Base-by-base conservation (phyloP, 2,888 invertebrate genomes). In the Chaitophorus viminalis region DNA sequence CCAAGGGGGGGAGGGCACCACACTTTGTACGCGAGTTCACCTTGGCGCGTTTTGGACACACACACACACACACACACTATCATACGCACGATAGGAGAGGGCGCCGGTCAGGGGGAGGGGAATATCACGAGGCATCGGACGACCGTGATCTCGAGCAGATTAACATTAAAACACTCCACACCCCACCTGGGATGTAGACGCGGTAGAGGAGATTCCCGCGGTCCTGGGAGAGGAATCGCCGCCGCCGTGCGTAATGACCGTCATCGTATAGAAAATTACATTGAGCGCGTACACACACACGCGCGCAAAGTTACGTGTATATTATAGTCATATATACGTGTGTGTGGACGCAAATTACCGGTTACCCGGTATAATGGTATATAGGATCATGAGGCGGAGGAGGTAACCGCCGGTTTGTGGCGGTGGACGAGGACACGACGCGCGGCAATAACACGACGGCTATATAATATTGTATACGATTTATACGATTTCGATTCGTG, bases 41-140 rank as follows among this genome's bases (percentile, higher is more conserved):
- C 87, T 87, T 87, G 87, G 87, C 72, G 72, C 79, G 60, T 21
- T 25, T 74, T 8, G 68, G 54, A 46, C 25, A 21, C 14, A 46
- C 8, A 8, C 18, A 11, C n/a, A 65, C n/a, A n/a, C n/a, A n/a
- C n/a, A n/a, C n/a, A n/a, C n/a, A n/a, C n/a, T n/a, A n/a, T n/a
- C n/a, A n/a, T n/a, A n/a, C n/a, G n/a, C n/a, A 76, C 46, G 65
- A 76, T 29, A 17, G 70, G 54, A 21, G 36, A 33, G n/a, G 9
- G 52, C 4, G 36, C 18, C 2, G n/a, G 46, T n/a, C n/a, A 1
- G 39, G 46, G 3, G 82, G 33, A 54, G 54, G 25, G 25, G 68
- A 86, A 86, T 78, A 78, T 79, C 70, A 78, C 81, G 81, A 87
- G 87, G 87, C 87, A 87, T 87, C 87, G 87, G 87, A 87, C 87